Conservation (phyloP, 2,113 vertebrate genomes). For the Leptosomus discolor region DNA sequence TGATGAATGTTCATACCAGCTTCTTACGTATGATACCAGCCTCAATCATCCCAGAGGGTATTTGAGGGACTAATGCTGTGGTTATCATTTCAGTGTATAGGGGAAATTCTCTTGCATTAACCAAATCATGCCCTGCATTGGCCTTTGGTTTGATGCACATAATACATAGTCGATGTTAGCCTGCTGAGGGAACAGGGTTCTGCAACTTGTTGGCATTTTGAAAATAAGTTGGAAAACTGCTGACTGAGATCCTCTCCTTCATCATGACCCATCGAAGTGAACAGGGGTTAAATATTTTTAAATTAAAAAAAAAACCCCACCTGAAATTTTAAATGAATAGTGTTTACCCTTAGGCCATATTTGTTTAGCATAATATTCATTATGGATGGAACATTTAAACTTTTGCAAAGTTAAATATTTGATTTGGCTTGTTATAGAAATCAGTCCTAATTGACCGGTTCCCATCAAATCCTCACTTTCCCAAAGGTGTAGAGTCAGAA, state of each 20-base stretch:
- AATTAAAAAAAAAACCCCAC: accelerated
- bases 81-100: background rate
- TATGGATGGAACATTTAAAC: background rate
- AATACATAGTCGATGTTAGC: background rate
- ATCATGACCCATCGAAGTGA: background rate
- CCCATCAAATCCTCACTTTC: background rate
- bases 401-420: background rate
- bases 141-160: background rate
- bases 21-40: background rate
- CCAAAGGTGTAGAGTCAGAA: background rate
- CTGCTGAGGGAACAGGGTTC: background rate
- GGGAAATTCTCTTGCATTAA: conserved; percentile 16
- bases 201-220: background rate
- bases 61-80: background rate
- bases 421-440: background rate
- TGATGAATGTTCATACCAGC: conserved; percentile 30
- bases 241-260: background rate
- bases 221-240: background rate
- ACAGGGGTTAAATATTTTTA: background rate
- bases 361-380: background rate
- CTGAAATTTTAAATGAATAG: background rate
- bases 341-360: background rate
- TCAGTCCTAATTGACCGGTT: background rate
- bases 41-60: conserved; percentile 4
- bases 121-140: background rate